phyloP scores from a whole-genome alignment of 2,797 vertebrate species.

The Eulemur rubriventer region DNA sequence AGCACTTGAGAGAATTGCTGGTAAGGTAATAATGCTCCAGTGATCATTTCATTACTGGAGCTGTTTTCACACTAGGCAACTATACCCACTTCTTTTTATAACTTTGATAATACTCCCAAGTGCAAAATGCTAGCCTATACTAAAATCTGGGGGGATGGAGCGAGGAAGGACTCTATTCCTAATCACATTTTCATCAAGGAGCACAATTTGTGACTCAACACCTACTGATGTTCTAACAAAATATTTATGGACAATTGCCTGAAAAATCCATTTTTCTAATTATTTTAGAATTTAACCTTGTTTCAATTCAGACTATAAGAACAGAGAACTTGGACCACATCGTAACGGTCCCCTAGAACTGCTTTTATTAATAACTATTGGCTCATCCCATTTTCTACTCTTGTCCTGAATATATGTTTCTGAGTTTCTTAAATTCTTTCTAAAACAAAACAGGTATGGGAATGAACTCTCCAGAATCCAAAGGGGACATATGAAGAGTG shows the following conservation, averaged over 20 bases:
- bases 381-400: neutral
- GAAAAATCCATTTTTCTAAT: conserved; percentile 18
- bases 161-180: neutral
- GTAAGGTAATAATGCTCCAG: neutral
- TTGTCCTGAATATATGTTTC: neutral
- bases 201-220: neutral
- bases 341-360: neutral
- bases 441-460: neutral
- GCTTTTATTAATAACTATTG: neutral
- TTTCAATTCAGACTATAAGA: conserved; percentile 21
- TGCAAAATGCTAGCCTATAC: neutral
- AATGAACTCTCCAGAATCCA: neutral
- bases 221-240: neutral
- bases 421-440: conserved; percentile 28
- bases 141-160: neutral
- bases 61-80: neutral
- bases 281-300: neutral
- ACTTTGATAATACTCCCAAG: neutral
- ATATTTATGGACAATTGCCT: neutral
- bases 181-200: neutral
- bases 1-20: neutral
- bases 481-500: neutral
- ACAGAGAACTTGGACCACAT: neutral
- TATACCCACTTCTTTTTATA: neutral
- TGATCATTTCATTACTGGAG: neutral